Conservation (phyloP, 2,797 vertebrate genomes). For the Paratrypauchen microcephalus region DNA sequence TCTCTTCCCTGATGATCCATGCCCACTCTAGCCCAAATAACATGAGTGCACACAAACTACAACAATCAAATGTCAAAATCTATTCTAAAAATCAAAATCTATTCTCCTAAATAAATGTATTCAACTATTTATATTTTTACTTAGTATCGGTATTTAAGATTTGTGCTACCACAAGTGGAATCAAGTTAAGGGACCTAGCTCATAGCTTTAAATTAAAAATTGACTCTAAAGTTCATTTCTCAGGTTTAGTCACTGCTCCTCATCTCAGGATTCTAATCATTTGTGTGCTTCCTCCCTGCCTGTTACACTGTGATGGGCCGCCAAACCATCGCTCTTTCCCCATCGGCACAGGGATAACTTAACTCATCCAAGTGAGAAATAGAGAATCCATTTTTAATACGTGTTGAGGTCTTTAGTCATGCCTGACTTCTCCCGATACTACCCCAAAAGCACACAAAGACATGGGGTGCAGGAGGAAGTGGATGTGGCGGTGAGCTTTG, state of each 20-base stretch:
- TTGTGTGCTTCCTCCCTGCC: conserved; percentile 27
- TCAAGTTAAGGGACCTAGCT: background rate
- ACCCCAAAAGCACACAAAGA: conserved; percentile 44
- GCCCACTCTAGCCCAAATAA: too few relatives aligned
- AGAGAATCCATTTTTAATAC: conserved; percentile 65
- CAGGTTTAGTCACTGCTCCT: conserved; percentile 13
- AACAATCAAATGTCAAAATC: too few relatives aligned
- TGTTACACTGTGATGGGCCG: conserved; percentile 34
- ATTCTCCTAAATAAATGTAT: background rate
- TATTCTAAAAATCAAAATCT: too few relatives aligned
- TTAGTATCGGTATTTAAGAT: background rate
- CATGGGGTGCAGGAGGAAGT: conserved; percentile 50
- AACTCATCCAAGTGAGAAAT: conserved; percentile 64
- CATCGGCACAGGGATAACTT: conserved; percentile 54
- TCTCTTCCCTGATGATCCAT: too few relatives aligned
- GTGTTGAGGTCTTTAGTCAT: conserved; percentile 68
- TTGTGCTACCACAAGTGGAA: background rate
- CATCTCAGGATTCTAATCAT: conserved; percentile 45
- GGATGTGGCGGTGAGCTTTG: conserved; percentile 70
- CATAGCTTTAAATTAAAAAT: conserved; percentile 19
- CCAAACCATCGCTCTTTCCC: conserved; percentile 41
- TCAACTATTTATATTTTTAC: background rate
- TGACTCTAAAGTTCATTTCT: conserved; percentile 34
- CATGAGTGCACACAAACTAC: too few relatives aligned
- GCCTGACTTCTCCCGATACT: conserved; percentile 59